Evolutionary conservation across 2,797 vertebrate species (phyloP), one percentile per base, ranked within the genome.

Genomic region (Nothura maculosa): DNA sequence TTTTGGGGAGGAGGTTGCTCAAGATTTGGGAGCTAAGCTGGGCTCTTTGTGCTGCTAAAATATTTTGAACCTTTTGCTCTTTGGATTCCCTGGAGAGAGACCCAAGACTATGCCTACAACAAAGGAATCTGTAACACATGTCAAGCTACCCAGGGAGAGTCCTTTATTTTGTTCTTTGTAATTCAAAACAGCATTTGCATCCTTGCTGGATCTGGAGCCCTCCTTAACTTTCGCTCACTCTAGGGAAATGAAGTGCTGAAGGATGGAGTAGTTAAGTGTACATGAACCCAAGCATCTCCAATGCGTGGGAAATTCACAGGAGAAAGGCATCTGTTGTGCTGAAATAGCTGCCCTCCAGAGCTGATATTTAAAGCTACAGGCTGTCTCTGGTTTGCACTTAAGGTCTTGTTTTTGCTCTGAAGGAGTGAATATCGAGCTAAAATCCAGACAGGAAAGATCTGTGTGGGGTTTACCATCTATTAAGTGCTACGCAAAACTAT

Each of bases 241-340:
- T 22, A 84, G 68, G 89, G 89, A 96, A 95, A 92, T 74, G 68
- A 96, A 95, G 84, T 80, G 84, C 74, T 91, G 89, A 96, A 93
- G 94, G 93, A 96, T 64, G 77, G 67, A 92, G 63, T 78, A 90
- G 52, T 78, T 87, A 92, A 89, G 54, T 76, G 92, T 93, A 94
- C 42, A 66, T 55, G 93, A 96, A 81, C 36, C 32, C 77, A 89
- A 90, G 84, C 89, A 89, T 94, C 91, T 92, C 72, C 66, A 81
- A 30, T 38, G 73, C 13, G 16, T 60, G 77, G 80, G 75, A 91
- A 94, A 92, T 95, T 94, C 93, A 93, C 82, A 93, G 90, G 83
- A 89, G 78, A 96, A 96, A 96, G 94, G 89, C 94, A 97, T 96
- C 93, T 95, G 90, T 62, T 88, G 67, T 91, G 93, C 93, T 93